Evolutionary conservation across 2,888 invertebrate genomes (phyloP).

Genomic region (Elmis aenea): DNA sequence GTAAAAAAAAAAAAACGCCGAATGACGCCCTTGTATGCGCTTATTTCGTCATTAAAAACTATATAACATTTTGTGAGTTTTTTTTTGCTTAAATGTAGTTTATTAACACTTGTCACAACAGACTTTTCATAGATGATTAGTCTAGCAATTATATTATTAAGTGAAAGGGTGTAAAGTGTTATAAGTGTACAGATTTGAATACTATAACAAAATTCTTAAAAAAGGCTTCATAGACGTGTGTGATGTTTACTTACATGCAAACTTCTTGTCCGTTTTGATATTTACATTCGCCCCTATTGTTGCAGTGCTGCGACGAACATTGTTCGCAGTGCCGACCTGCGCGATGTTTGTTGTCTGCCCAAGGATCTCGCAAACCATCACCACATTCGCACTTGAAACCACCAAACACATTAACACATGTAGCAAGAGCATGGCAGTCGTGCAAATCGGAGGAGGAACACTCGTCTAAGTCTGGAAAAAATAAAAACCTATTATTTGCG

Average conservation of each 20-base stretch:
- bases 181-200: no score
- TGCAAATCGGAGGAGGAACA: constrained; percentile 76
- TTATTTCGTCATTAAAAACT: no score
- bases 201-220: no score
- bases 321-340: constrained; percentile 73
- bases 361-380: constrained; percentile 70
- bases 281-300: constrained; percentile 78
- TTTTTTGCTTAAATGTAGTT: no score
- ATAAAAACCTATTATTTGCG: constrained; percentile 11
- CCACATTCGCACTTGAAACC: constrained; percentile 74
- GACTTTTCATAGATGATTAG: no score
- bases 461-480: constrained; percentile 71
- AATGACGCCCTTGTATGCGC: no score
- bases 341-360: constrained; percentile 59
- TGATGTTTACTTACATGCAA: constrained; percentile 74
- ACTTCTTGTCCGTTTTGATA: constrained; percentile 70
- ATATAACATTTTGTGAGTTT: no score
- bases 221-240: neutral
- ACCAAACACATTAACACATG: constrained; percentile 79
- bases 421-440: constrained; percentile 76
- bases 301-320: constrained; percentile 75
- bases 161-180: neutral
- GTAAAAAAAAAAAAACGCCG: no score
- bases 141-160: no score
- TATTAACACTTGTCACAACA: no score